A percentile compares a stretch with the other conserved stretches of the same genome.
phyloP scores from a whole-genome alignment of 2,888 invertebrate genomes.

The Drosophila subsilvestris region DNA sequence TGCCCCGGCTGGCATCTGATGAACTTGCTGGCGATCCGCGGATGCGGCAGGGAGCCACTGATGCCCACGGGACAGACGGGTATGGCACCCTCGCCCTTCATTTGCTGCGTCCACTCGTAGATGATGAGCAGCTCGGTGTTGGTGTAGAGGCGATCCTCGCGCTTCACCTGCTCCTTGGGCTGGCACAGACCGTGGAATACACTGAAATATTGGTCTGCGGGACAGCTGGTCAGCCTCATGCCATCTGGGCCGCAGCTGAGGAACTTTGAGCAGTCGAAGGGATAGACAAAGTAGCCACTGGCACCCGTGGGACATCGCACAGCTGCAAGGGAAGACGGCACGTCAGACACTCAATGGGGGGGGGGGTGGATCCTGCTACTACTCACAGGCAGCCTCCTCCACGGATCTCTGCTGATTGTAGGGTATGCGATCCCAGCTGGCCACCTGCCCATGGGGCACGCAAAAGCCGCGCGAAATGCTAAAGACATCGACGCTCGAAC shows the following conservation, averaged over 20 bases:
- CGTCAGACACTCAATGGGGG: background rate
- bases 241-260: conserved; percentile 87
- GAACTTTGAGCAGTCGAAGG: conserved; percentile 87
- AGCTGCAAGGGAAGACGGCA: conserved; percentile 41
- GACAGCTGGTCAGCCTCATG: conserved; percentile 86
- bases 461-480: conserved; percentile 65
- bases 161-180: conserved; percentile 54
- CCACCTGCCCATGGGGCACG: conserved; percentile 32
- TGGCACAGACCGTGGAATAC: conserved; percentile 59
- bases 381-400: conserved; percentile 50
- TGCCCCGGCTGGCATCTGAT: conserved; percentile 87
- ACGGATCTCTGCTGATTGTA: conserved; percentile 4
- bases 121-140: conserved; percentile 44
- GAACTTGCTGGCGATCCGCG: conserved; percentile 86
- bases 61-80: conserved; percentile 58
- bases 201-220: conserved; percentile 87
- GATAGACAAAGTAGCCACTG: conserved; percentile 86
- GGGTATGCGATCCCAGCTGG: conserved; percentile 49
- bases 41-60: conserved; percentile 77
- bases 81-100: conserved; percentile 5
- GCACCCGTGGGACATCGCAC: conserved; percentile 84
- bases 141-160: conserved; percentile 56
- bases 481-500: conserved; percentile 46
- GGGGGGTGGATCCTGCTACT: background rate
- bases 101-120: conserved; percentile 59